Evolutionary conservation across 2,888 invertebrate genomes (phyloP), one percentile per base, ranked within the genome.

Genomic region (Caenorhabditis macrosperma): DNA sequence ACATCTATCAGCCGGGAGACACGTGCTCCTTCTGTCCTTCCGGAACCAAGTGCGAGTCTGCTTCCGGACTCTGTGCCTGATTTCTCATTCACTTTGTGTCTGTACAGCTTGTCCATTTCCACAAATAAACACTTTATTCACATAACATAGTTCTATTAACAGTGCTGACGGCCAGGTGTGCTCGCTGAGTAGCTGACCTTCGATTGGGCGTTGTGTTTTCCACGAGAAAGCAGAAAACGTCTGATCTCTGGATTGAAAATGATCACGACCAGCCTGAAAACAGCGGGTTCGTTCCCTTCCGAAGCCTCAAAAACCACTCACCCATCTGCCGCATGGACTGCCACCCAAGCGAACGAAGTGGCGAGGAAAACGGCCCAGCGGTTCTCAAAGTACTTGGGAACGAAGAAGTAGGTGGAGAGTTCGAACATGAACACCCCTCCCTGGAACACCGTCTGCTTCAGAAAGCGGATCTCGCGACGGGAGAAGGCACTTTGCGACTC

Each of bases 321-420:
- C 82, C 82, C 82, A 63, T 82, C 82, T 6, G 61, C 41, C 1
- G 66, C 68, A 35, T 78, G 80, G 12, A 82, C 71, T 0, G 68
- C 67, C 6, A 75, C 71, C 82, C 80, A 82, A 7, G 82, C 77
- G 52, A 82, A 60, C 3, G 80, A 72, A 2, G 80, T 78, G 9
- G 72, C 67, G 26, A 80, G 54, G 38, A 78, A 82, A 9, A 69
- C 78, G 9, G 66, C 28, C 77, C 77, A 82, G 22, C 67, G 66
- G 44, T 77, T 54, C 20, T 71, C 71, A 24, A 80, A 71, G 46
- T 76, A 82, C n/a, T 64, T 55, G 12, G 72, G 68, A 15, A 82
- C 46, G 15, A 80, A 71, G 50, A 82, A 82, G 30, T 82, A 82
- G 2, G 80, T 78, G 28, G 78, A 41, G 2, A 82, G 60, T 35